phyloP scores from a whole-genome alignment of 2,888 invertebrate genomes.

The Iselma pallidipennis region DNA sequence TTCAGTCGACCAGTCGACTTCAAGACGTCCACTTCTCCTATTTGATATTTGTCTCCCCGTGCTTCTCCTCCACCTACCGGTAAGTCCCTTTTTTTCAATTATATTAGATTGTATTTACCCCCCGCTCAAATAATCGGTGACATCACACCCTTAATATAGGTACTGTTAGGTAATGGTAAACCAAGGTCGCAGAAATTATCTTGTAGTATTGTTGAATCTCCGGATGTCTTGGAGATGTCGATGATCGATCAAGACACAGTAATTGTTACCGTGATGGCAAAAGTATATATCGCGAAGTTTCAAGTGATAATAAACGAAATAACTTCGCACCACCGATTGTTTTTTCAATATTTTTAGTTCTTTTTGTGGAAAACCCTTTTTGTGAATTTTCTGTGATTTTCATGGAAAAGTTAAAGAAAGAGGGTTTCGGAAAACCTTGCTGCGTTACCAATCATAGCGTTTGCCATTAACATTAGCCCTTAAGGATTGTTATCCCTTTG shows the following conservation, averaged over 20 bases:
- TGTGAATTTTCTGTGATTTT: background rate
- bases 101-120: constrained; percentile 33
- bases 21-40: constrained; percentile 49
- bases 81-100: constrained; percentile 29
- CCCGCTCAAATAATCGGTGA: constrained; percentile 32
- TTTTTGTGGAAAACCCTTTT: no score
- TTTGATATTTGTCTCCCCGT: constrained; percentile 38
- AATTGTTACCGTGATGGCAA: background rate
- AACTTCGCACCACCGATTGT: no score
- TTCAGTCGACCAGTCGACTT: constrained; percentile 50
- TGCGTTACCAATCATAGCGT: no score
- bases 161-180: background rate
- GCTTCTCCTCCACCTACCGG: constrained; percentile 33
- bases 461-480: no score
- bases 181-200: background rate
- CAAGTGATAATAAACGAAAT: no score
- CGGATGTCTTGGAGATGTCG: constrained; percentile 34
- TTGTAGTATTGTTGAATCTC: background rate
- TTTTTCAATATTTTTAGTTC: no score
- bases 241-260: constrained; percentile 30
- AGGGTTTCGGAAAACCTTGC: no score
- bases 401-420: background rate
- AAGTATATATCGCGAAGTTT: background rate
- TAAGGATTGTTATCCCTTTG: background rate
- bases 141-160: constrained; percentile 20